Base-by-base conservation (phyloP, 2,797 vertebrate species). In the Melopsittacus undulatus region DNA sequence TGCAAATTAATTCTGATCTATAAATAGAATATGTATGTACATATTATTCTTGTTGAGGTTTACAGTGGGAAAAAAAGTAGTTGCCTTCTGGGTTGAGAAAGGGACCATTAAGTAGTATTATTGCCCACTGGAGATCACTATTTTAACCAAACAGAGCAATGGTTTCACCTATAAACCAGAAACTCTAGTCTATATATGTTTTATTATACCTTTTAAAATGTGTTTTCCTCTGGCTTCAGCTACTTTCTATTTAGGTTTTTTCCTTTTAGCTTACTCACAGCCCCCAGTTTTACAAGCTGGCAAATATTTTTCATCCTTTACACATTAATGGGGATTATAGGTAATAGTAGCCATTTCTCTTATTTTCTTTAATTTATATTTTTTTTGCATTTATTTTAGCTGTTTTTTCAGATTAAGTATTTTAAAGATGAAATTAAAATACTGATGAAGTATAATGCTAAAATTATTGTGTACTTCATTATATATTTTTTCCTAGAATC, bases 141-240 rank as follows among this genome's bases (percentile, higher is more conserved):
- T 94, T 95, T 95, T 94, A 70, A 94, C 90, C 56, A 92, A 97
- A 90, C 3, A 1, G 40, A 85, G 29, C 46, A 94, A 70, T 45
- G 36, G 32, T 74, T 94, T 82, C 80, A 70, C 72, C n/a, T 74
- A 42, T 63, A 83, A 90, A 61, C 52, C 20, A 83, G 72, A 83
- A 92, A 68, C 1, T 70, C 19, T 21, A 56, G 16, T 74, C 36
- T 64, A 27, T 70, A 40, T 83, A 45, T 74, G 15, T 79, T 90
- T 90, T 93, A 83, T 73, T 84, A 70, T 16, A 74, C 32, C 32
- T 77, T 92, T 87, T 52, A 79, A 87, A 85, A 68, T 80, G 9
- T 56, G 38, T 57, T 90, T 95, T 80, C 62, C 22, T 54, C 27
- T 79, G 51, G 7, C 23, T 95, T 81, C 48, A 70, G 14, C 6